Evolutionary conservation across 2,888 invertebrate genomes (phyloP), one percentile per base, ranked within the genome.

Genomic region (Nowickia ferox): DNA sequence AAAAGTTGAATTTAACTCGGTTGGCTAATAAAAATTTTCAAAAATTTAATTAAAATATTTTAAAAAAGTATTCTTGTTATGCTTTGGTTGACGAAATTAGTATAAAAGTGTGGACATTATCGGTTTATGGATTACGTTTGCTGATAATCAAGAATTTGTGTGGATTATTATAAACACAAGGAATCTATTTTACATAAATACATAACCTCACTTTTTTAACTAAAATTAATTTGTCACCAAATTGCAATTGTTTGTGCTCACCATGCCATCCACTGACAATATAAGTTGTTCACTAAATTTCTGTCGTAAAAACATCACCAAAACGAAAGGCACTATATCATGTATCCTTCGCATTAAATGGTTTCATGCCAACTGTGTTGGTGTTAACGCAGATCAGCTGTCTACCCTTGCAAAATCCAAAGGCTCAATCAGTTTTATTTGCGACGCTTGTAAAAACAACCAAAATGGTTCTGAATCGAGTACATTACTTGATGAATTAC

Each of bases 351-450:
- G 22, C 48, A 8, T 9, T 13, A 48, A 66, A 8, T 46, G 66
- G 30, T 66, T 30, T 11, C 66, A 66, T 66, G 22, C 66, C 46
- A 66, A n/a, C 48, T 66, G 66, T 66, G 30, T 30, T 30, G 30
- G 30, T 30, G 4, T 30, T 30, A 30, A 30, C 4, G 3, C 30
- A 30, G 30, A 30, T 2, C 30, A 30, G 48, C 13, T 66, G 10
- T 1, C 46, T 11, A 15, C 17, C 8, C 4, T 66, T 5, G 38
- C 66, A 11, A 48, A 66, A n/a, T 15, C 13, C 15, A 66, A 48
- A 42, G 66, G 66, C 22, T 8, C 15, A 2, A 6, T 66, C 30
- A 66, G 13, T 48, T 48, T 5, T 48, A 38, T 30, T 15, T 66
- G 48, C 30, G 66, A 66, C 5, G 15, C 13, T 38, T 66, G 66